Base-by-base conservation (phyloP, 2,797 vertebrate genomes). In the Falco peregrinus region DNA sequence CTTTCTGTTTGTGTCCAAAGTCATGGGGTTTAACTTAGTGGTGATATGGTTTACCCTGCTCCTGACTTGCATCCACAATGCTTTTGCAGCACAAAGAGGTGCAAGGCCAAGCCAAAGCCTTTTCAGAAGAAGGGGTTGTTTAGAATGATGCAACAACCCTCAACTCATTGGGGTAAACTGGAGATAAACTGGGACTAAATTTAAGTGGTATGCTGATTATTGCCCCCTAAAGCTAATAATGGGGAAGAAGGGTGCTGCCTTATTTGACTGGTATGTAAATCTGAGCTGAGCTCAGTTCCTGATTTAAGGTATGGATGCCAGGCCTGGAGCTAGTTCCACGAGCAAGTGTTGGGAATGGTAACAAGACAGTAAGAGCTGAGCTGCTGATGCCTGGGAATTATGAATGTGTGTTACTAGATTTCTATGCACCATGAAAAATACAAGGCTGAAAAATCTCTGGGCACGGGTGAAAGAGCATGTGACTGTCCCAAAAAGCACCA, bases 381-480 rank as follows among this genome's bases (percentile, higher is more conserved):
- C 59, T 78, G 45, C 67, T 84, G 80, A 85, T 91, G 61, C 80
- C 75, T 76, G 85, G 96, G 84, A 95, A 92, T 91, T 96, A 85
- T 89, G 85, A 86, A 90, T 90, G 56, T 89, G 92, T 80, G 68
- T 84, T 96, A 94, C 47, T 14, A 50, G 59, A 68, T 92, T 89
- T 91, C 95, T 92, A 53, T 60, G 83, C 59, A 82, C 51, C 65
- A 84, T 50, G 81, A 73, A 88, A 91, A 93, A 88, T 77, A 92
- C 1, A n/a, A 95, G 67, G 54, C 94, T 69, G 69, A 92, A 84
- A 85, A 89, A 94, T 16, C 63, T 48, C 39, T 78, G 59, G 79
- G 84, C 61, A 64, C 79, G 54, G 77, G 31, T 61, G 47, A 67
- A 35, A 64, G 18, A 75, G 57, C 48, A 41, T 10, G 10, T 6